Base-by-base conservation (phyloP, 2,888 invertebrate species). In the Sussaba pulchella region DNA sequence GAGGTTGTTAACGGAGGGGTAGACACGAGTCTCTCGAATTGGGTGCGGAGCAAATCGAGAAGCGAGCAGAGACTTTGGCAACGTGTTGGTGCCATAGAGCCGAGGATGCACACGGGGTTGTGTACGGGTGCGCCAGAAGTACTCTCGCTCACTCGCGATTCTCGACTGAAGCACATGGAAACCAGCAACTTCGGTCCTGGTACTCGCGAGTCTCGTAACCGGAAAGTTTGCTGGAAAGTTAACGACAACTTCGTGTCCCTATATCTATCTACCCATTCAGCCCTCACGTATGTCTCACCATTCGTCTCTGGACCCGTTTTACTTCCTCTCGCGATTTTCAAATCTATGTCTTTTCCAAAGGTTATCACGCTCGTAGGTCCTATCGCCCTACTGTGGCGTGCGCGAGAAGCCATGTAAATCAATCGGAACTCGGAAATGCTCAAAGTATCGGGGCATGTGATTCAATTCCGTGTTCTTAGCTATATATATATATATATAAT, bases 181-280 rank as follows among this genome's bases (percentile, higher is more conserved):
- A 80, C 26, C 71, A 59, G 76, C 63, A 81, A 70, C 63, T 81
- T 57, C 26, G 43, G 39, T 52, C 41, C 45, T 54, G 19, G 76
- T 76, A 81, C 81, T 76, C 75, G 81, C 52, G 79, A 81, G 81
- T 79, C 79, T 81, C 75, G 79, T 79, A 84, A 78, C 80, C 67
- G 72, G 78, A 50, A 84, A 84, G 81, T 84, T 84, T 72, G 81
- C 81, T 66, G 76, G 70, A 78, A 82, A 84, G 81, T 84, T 84
- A 78, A 81, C 78, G 80, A 76, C 75, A 80, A 83, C 75, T 84
- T 83, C 64, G 72, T 72, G 61, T 77, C 64, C 78, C 70, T 69
- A 31, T 76, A 45, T 54, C 61, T 14, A n/a, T 54, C 52, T 47
- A 61, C 39, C 47, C 54, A 63, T 50, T 26, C 54, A 52, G 17